These are phyloP conservation scores for Belonocnema kinseyi DNA, from an alignment of 1,140 invertebrate species.

Conservation along the genomic window DNA sequence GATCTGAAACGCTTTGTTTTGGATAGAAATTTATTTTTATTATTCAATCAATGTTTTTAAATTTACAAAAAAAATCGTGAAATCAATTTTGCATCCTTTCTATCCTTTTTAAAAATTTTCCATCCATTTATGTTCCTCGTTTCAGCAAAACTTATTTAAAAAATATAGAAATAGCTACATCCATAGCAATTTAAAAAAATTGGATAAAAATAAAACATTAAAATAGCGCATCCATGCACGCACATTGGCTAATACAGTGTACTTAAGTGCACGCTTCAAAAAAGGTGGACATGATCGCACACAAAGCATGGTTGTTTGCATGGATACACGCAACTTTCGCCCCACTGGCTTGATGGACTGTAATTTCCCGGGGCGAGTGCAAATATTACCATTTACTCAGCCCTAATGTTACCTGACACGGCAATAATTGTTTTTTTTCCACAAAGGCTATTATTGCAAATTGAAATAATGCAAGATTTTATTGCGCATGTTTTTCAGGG, in stretches of 20 bases:
- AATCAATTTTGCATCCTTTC: too few relatives aligned
- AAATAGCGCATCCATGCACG: neutral
- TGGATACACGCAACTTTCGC: neutral
- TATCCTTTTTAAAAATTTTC: too few relatives aligned
- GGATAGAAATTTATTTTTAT: too few relatives aligned
- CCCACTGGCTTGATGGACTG: neutral
- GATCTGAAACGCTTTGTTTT: too few relatives aligned
- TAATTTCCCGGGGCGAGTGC: neutral
- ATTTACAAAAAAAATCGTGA: too few relatives aligned
- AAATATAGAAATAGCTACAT: neutral
- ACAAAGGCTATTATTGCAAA: conserved; percentile 6
- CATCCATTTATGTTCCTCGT: too few relatives aligned
- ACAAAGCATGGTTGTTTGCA: neutral
- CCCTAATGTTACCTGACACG: conserved; percentile 23
- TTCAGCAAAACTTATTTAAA: too few relatives aligned
- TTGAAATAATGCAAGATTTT: conserved; percentile 14
- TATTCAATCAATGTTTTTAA: too few relatives aligned
- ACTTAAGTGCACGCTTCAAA: neutral
- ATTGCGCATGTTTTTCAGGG: conserved; percentile 3
- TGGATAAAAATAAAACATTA: neutral
- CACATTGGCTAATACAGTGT: neutral
- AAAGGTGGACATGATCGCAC: neutral
- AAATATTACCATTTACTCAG: conserved; percentile 28
- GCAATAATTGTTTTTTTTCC: conserved; percentile 24
- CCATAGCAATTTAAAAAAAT: neutral